phyloP scores from a whole-genome alignment of 1,140 invertebrate species.

The Propsilocerus akamusi region DNA sequence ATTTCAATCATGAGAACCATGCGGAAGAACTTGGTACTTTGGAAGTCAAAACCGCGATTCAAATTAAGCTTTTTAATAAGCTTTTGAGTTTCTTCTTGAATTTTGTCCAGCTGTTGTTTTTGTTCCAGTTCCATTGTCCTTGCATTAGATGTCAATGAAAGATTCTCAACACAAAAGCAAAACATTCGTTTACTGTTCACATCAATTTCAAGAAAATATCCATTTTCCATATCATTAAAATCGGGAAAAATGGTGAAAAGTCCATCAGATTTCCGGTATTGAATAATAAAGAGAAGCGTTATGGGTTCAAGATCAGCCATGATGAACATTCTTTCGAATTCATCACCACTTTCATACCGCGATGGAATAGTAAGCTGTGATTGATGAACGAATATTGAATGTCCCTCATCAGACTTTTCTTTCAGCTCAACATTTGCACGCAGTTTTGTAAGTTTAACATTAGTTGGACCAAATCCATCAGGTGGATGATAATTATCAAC shows the following conservation, averaged over 20 bases:
- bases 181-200: background rate
- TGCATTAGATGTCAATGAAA: background rate
- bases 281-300: background rate
- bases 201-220: background rate
- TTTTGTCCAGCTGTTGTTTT: background rate
- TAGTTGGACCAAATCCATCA: background rate
- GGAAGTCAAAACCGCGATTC: background rate
- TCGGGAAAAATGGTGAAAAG: background rate
- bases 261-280: background rate
- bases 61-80: background rate
- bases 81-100: background rate
- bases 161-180: background rate
- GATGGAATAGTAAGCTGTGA: background rate
- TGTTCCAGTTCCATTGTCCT: background rate
- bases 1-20: background rate
- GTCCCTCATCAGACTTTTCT: background rate
- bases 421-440: background rate
- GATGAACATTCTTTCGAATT: background rate
- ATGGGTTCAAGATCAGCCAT: background rate
- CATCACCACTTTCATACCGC: background rate
- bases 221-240: background rate
- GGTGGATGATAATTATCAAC: background rate
- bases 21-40: background rate
- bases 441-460: background rate
- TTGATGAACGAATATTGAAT: background rate